Evolutionary conservation across 2,113 vertebrate genomes (phyloP), one percentile per base, ranked within the genome.

Genomic region (Girardinichthys multiradiatus): DNA sequence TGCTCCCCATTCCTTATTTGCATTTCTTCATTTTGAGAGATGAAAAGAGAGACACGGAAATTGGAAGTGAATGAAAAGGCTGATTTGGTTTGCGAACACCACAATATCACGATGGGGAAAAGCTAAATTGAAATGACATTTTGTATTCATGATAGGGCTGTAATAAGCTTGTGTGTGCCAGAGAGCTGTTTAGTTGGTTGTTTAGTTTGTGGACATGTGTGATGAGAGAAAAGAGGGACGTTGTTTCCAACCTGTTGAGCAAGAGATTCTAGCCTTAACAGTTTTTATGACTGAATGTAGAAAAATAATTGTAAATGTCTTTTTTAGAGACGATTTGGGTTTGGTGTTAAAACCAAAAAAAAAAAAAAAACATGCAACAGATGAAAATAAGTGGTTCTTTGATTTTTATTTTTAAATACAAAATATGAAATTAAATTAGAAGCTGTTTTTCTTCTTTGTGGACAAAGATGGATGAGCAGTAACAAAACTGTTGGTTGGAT

Each of bases 111-210:
- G 81, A 89, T 78, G 62, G 83, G 82, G 77, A 87, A 77, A 70
- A 76, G 69, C 70, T 68, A 65, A 89, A 85, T 83, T 85, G 82
- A 87, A 85, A 85, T 83, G 85, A 77, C 70, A 89, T 89, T 81
- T 83, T 77, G 75, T 59, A 85, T 87, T 85, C 66, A 74, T 75
- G 80, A 77, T 63, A 77, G 71, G 67, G 64, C 51, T 31, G 68
- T 57, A 33, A 65, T 1, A 45, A 0, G 37, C 11, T n/a, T 51
- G 54, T 39, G 24, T 21, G 19, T 61, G 27, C 29, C 29, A 7
- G 2, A 10, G 51, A 35, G 17, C 19, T 33, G 39, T 35, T 26
- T 21, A 68, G 14, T 65, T 62, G 29, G 57, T 13, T 39, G 71
- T 69, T 65, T 24, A 48, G 57, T 63, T 19, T 76, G 48, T 58